Evolutionary conservation across 2,113 vertebrate species (phyloP).

Genomic region (Caretta caretta): DNA sequence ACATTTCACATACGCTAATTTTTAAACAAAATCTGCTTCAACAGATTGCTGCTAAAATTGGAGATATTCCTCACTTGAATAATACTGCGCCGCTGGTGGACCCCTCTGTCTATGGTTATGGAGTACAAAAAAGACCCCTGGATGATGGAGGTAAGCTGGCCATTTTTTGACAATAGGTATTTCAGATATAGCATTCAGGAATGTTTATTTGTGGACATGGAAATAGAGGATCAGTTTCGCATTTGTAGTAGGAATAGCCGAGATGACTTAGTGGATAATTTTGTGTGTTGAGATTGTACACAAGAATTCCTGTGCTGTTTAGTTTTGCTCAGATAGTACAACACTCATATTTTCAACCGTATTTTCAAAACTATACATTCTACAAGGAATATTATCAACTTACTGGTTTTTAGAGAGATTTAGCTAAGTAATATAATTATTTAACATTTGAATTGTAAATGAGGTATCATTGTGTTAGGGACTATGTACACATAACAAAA

Average conservation of each 20-base stretch:
- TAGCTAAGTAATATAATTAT: neutral
- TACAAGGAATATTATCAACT: neutral
- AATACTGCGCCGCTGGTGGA: slow-evolving; percentile 92
- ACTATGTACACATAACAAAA: accelerated
- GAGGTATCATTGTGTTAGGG: neutral
- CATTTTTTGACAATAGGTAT: neutral
- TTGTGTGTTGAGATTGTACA: neutral
- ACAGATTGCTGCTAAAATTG: slow-evolving; percentile 98
- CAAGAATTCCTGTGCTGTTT: neutral
- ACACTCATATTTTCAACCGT: neutral
- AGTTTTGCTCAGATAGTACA: neutral
- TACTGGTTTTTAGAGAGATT: neutral
- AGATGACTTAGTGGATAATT: neutral
- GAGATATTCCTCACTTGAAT: slow-evolving; percentile 96
- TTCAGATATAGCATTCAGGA: neutral
- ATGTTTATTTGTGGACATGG: neutral
- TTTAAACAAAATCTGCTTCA: slow-evolving; percentile 2
- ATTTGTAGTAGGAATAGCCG: neutral
- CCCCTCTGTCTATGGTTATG: slow-evolving; percentile 92
- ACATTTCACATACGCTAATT: neutral
- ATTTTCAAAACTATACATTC: neutral
- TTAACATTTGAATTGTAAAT: neutral
- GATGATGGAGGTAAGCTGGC: slow-evolving; percentile 92
- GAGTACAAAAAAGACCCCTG: slow-evolving; percentile 92
- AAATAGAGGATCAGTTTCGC: neutral